phyloP scores from a whole-genome alignment of 2,888 invertebrate species.

The Macaria liturata region DNA sequence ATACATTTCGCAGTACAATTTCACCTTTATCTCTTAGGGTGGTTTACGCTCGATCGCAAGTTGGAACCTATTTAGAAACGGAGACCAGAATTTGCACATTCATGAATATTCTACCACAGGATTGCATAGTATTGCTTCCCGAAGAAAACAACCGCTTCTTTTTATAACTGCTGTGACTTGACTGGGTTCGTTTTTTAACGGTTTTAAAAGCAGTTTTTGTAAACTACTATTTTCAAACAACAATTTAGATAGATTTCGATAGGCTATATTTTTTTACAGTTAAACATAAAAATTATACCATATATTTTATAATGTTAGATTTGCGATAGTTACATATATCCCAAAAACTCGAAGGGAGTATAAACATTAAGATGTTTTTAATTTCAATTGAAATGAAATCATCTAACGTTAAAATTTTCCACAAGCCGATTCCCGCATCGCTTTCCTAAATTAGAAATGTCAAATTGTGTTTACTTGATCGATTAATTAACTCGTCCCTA shows the following conservation, averaged over 20 bases:
- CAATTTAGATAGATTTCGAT: too few species aligned
- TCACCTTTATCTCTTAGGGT: slow-evolving; percentile 1
- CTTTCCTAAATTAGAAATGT: slow-evolving; percentile 12
- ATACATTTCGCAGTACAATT: neutral
- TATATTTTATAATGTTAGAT: too few species aligned
- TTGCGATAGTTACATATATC: too few species aligned
- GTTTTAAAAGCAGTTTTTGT: too few species aligned
- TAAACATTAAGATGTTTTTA: too few species aligned
- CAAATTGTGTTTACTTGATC: slow-evolving; percentile 13
- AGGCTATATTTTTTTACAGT: too few species aligned
- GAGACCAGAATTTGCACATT: slow-evolving; percentile 7
- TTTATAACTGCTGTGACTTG: neutral
- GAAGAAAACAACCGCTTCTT: neutral
- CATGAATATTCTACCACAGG: slow-evolving; percentile 6
- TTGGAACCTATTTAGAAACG: slow-evolving; percentile 8
- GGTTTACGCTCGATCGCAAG: slow-evolving; percentile 6
- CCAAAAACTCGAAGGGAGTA: too few species aligned
- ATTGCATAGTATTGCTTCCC: neutral
- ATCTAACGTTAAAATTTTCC: too few species aligned
- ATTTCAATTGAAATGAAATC: too few species aligned
- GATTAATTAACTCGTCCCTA: slow-evolving; percentile 20
- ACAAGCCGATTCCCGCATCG: neutral
- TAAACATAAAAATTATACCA: too few species aligned
- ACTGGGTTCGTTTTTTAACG: too few species aligned
- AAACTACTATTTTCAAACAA: too few species aligned